phyloP scores from a whole-genome alignment of 1,140 invertebrate species.

The Bombus pyrosoma region DNA sequence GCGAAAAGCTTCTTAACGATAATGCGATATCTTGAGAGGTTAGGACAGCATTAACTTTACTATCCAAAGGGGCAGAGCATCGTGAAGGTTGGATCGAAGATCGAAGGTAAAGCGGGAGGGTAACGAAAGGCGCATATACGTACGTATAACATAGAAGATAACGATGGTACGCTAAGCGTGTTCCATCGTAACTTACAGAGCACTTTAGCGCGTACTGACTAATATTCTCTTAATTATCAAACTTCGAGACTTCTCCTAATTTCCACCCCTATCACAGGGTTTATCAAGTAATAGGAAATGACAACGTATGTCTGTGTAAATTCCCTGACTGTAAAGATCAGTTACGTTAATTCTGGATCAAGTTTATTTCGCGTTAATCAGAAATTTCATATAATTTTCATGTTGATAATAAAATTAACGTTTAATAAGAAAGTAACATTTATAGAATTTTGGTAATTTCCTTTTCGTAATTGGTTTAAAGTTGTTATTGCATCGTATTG shows the following conservation, averaged over 20 bases:
- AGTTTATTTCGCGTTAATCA: background rate
- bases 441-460: too few species aligned
- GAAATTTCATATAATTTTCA: background rate
- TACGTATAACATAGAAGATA: constrained; percentile 50
- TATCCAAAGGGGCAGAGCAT: constrained; percentile 33
- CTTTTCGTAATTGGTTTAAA: too few species aligned
- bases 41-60: constrained; percentile 72
- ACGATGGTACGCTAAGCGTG: constrained; percentile 45
- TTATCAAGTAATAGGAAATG: constrained; percentile 38
- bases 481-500: too few species aligned
- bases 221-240: constrained; percentile 71
- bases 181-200: constrained; percentile 62
- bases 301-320: constrained; percentile 18
- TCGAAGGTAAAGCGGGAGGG: constrained; percentile 49
- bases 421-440: too few species aligned
- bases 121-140: background rate
- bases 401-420: too few species aligned
- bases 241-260: constrained; percentile 65
- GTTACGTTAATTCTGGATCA: background rate
- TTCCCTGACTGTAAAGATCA: background rate
- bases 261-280: constrained; percentile 51
- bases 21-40: constrained; percentile 77
- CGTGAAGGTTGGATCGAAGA: constrained; percentile 54
- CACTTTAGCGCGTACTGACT: constrained; percentile 47
- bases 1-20: constrained; percentile 75